Evolutionary conservation across 2,888 invertebrate species (phyloP).

Genomic region (Coelopa pilipes): DNA sequence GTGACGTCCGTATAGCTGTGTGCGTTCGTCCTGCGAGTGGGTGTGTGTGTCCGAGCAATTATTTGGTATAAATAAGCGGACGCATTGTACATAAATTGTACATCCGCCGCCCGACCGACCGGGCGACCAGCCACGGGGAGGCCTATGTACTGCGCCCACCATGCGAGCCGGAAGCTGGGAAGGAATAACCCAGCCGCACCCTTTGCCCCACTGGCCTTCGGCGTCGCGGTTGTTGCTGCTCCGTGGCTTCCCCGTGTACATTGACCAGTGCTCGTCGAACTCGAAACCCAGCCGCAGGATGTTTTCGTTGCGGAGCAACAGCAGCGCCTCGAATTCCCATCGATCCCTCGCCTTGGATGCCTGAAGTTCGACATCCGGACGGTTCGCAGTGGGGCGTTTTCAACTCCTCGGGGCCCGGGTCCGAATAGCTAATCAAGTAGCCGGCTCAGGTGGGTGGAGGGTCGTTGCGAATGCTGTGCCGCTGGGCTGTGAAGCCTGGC

Average conservation of each 20-base stretch:
- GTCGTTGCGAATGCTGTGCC: too few relatives aligned
- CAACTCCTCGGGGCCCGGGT: too few relatives aligned
- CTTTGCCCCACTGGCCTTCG: background rate
- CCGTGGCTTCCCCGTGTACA: background rate
- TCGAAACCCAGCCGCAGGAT: constrained; percentile 9
- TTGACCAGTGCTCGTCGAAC: constrained; percentile 10
- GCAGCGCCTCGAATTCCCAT: constrained; percentile 14
- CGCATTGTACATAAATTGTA: constrained; percentile 7
- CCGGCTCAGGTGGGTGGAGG: too few relatives aligned
- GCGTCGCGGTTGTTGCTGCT: background rate
- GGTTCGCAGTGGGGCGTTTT: too few relatives aligned
- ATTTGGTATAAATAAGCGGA: constrained; percentile 12
- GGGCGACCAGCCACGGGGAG: background rate
- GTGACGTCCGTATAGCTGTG: constrained; percentile 25
- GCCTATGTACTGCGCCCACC: background rate
- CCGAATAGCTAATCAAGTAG: too few relatives aligned
- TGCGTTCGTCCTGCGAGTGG: constrained; percentile 4
- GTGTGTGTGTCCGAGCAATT: constrained; percentile 20
- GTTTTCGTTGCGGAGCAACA: constrained; percentile 7
- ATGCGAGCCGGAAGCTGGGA: constrained; percentile 6
- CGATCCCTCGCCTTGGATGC: background rate
- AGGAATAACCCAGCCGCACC: too few relatives aligned
- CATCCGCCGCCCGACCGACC: background rate
- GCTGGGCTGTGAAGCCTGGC: too few relatives aligned
- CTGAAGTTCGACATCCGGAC: too few relatives aligned